Conservation (phyloP, 2,888 invertebrate species). For the Sarcophaga rosellei region DNA sequence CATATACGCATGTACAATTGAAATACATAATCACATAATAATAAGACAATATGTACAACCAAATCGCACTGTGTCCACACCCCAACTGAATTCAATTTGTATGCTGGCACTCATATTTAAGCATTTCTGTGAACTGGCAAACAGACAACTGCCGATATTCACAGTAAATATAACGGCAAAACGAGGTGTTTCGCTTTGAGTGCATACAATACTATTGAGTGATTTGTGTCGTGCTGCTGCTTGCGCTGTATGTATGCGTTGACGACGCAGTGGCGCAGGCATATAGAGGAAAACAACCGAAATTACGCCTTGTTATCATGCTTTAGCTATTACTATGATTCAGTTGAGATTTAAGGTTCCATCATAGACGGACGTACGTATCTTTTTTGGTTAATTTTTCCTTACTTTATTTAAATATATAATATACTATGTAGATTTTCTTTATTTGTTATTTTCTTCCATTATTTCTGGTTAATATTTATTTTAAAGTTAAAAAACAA, state of each 20-base stretch:
- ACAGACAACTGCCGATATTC: constrained; percentile 58
- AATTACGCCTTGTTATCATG: constrained; percentile 54
- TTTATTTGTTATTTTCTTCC: constrained; percentile 2
- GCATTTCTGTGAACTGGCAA: constrained; percentile 23
- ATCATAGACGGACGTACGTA: constrained; percentile 57
- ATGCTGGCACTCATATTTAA: constrained; percentile 58
- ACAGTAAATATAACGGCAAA: constrained; percentile 55
- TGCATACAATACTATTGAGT: constrained; percentile 29
- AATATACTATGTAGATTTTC: not conserved
- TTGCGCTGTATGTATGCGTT: not conserved
- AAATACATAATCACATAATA: constrained; percentile 1
- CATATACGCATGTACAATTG: not conserved
- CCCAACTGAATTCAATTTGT: constrained; percentile 41
- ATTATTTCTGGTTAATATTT: constrained; percentile 1
- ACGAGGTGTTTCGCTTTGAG: constrained; percentile 31
- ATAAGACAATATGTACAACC: constrained; percentile 22
- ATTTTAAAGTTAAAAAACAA: constrained; percentile 38
- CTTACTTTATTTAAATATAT: not conserved
- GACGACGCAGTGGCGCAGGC: not conserved
- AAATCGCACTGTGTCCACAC: not conserved
- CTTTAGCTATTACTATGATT: constrained; percentile 57
- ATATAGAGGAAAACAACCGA: constrained; percentile 29
- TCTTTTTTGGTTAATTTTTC: not conserved
- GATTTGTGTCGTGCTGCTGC: constrained; percentile 33
- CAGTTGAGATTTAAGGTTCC: constrained; percentile 66